phyloP scores from a whole-genome alignment of 2,888 invertebrate species.

The Uropetala carovei region DNA sequence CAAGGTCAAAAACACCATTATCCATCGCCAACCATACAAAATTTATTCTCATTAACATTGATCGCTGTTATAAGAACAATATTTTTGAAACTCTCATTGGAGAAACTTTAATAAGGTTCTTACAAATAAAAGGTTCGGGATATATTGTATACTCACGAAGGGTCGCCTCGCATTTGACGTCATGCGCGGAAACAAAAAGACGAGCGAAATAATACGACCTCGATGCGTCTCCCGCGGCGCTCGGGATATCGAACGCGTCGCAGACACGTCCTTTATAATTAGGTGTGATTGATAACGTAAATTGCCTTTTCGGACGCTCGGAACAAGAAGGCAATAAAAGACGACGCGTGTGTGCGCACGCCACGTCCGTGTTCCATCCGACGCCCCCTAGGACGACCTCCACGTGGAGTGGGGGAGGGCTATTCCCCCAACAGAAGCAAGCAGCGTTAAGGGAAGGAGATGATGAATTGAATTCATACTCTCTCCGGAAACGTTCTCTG shows the following conservation, averaged over 20 bases:
- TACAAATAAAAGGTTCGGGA: too few species aligned
- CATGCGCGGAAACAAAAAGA: too few species aligned
- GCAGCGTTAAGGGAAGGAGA: neutral
- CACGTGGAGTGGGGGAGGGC: neutral
- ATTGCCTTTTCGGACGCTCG: neutral
- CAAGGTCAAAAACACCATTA: too few species aligned
- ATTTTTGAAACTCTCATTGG: too few species aligned
- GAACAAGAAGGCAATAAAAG: neutral
- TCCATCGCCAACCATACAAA: too few species aligned
- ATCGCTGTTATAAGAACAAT: too few species aligned
- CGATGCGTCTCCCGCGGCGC: neutral
- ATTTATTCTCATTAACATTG: too few species aligned
- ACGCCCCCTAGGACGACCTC: neutral
- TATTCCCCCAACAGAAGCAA: neutral
- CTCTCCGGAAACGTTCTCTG: neutral
- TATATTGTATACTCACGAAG: too few species aligned
- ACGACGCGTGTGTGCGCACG: neutral
- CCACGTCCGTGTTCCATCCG: neutral
- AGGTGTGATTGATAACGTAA: neutral
- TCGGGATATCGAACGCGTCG: neutral
- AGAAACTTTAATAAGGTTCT: too few species aligned
- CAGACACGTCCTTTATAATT: neutral
- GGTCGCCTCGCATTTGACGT: too few species aligned
- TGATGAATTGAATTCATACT: slow-evolving; percentile 18
- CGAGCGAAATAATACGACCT: too few species aligned